A percentile compares a stretch with the other conserved stretches of the same genome.
Conservation (phyloP, 2,888 invertebrate genomes). For the Xanthorhoe spadicearia region DNA sequence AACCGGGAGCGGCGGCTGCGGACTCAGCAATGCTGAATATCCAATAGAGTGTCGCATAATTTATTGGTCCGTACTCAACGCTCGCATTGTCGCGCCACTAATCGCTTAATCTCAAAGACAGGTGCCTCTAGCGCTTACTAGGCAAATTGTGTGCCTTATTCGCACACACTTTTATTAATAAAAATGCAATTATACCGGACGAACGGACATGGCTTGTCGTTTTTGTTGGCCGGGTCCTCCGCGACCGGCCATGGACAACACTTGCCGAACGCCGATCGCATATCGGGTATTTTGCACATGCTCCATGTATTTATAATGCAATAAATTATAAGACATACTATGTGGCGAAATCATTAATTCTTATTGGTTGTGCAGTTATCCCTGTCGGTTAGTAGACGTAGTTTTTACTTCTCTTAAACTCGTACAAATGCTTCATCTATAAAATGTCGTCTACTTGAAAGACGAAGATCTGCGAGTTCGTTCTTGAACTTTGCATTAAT, state of each 20-base stretch:
- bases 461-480: constrained; percentile 36
- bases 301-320: constrained; percentile 47
- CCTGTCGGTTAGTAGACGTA: constrained; percentile 17
- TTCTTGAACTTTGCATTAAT: constrained; percentile 39
- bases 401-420: constrained; percentile 30
- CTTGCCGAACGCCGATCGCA: constrained; percentile 31
- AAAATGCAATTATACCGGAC: constrained; percentile 28
- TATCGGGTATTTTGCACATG: constrained; percentile 57
- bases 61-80: constrained; percentile 51
- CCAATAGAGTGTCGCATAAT: constrained; percentile 60
- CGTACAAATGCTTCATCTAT: constrained; percentile 23
- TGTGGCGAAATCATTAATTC: constrained; percentile 35
- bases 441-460: constrained; percentile 35
- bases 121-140: constrained; percentile 59
- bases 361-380: constrained; percentile 35
- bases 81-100: constrained; percentile 47
- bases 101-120: constrained; percentile 66
- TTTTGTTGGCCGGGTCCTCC: constrained; percentile 29
- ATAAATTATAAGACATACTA: constrained; percentile 48
- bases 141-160: constrained; percentile 54
- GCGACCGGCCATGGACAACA: not conserved
- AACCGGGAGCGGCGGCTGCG: constrained; percentile 49
- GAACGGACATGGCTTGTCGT: constrained; percentile 17
- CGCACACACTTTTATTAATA: constrained; percentile 42
- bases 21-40: constrained; percentile 49